Evolutionary conservation across 35 echinoderm and acorn worm genomes (phyloP).

Genomic region (Anneissia japonica): DNA sequence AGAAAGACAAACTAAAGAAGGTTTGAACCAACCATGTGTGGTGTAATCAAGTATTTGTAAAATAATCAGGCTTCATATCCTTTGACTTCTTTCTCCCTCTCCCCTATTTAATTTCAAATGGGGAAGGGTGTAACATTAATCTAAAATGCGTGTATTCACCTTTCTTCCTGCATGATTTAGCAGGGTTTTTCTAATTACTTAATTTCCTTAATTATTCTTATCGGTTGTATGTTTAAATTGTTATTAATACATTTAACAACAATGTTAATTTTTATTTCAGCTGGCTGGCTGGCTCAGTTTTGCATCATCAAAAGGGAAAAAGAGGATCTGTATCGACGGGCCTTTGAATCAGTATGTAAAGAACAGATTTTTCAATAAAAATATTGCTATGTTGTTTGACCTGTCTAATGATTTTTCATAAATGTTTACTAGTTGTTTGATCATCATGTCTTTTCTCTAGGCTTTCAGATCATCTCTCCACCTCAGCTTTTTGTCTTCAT

Average conservation of each 20-base stretch:
- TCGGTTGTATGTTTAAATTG: neutral
- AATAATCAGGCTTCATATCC: no score
- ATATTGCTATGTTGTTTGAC: neutral
- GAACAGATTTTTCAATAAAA: neutral
- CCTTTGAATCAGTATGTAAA: constrained; percentile 67
- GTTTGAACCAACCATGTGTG: neutral
- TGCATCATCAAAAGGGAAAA: constrained; percentile 89
- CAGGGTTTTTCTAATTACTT: neutral
- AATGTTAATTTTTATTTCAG: constrained; percentile 35
- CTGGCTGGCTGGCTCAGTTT: constrained; percentile 91
- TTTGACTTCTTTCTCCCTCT: no score
- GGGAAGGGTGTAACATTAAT: no score
- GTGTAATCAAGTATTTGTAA: neutral
- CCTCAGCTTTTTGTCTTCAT: neutral
- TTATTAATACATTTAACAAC: neutral
- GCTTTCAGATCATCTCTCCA: neutral
- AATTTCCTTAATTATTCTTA: neutral
- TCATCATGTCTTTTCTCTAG: neutral
- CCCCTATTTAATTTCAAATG: no score
- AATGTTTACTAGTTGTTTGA: neutral
- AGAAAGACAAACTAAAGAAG: neutral
- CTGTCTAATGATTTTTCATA: neutral
- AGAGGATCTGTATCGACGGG: constrained; percentile 60
- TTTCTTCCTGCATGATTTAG: neutral
- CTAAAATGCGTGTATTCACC: neutral